These are phyloP conservation scores for Drosophila subobscura DNA, from an alignment of 1,140 invertebrate genomes.

Conservation along the genomic window DNA sequence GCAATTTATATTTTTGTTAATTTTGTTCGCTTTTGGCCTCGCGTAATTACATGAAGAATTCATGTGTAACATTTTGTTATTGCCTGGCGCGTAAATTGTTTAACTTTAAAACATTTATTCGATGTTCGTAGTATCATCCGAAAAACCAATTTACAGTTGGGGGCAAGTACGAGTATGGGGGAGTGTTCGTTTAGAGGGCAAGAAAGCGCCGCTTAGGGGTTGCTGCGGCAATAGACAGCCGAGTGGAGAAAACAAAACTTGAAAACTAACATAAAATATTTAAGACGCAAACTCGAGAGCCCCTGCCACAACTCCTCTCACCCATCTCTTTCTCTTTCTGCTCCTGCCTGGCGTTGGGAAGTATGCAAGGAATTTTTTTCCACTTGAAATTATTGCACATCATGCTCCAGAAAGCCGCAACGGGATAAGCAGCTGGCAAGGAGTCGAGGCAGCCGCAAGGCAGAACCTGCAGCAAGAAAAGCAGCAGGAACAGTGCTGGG, in stretches of 20 bases:
- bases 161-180: neutral
- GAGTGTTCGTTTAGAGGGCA: neutral
- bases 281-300: slow-evolving; percentile 14
- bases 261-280: slow-evolving; percentile 45
- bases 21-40: slow-evolving; percentile 62
- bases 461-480: slow-evolving; percentile 1
- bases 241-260: slow-evolving; percentile 19
- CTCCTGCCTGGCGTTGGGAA: slow-evolving; percentile 7
- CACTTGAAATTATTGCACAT: slow-evolving; percentile 43
- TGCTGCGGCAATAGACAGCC: slow-evolving; percentile 26
- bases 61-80: slow-evolving; percentile 70
- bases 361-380: slow-evolving; percentile 33
- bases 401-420: slow-evolving; percentile 26
- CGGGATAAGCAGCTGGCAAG: slow-evolving; percentile 19
- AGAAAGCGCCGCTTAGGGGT: neutral
- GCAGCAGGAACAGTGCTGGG: slow-evolving; percentile 17
- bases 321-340: neutral
- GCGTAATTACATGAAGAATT: slow-evolving; percentile 78
- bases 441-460: neutral
- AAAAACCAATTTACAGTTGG: slow-evolving; percentile 31
- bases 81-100: slow-evolving; percentile 51
- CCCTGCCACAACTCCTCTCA: neutral
- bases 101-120: slow-evolving; percentile 57
- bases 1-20: slow-evolving; percentile 64
- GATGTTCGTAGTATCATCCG: slow-evolving; percentile 28